Evolutionary conservation across 2,797 vertebrate species (phyloP), one percentile per base, ranked within the genome.

Genomic region (Emys orbicularis): DNA sequence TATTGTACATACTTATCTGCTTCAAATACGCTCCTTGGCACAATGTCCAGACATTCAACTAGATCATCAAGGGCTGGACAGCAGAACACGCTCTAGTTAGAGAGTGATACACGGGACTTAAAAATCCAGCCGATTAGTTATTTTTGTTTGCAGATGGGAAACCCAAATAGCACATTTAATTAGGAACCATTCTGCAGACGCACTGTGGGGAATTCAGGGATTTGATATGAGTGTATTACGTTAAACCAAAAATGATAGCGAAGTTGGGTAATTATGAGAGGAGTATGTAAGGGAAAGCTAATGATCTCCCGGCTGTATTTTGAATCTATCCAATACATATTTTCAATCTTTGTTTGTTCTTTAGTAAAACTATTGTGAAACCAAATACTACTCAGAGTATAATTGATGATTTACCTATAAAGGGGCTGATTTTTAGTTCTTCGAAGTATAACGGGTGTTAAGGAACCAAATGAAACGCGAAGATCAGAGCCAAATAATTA

Each of bases 11-110:
- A 97, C 96, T 98, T 96, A 96, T 96, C 97, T 97, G 97, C 97
- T 95, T 97, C 94, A 95, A 97, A 98, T 98, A 97, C 96, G 94
- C 96, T 94, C 96, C 95, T 96, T 95, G 95, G 96, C 94, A 97
- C 97, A 96, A 95, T 93, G 93, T 96, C 93, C 94, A 86, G 88
- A 96, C 90, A 97, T 96, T 95, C 94, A 97, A 93, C 96, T 94
- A 97, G 97, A 95, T 96, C 95, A 95, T 94, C 95, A 92, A 95
- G 94, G 94, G 84, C 92, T 91, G 95, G 92, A 80, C 86, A 80
- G 94, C 93, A 91, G 89, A 96, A 91, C 91, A 91, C 87, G 88
- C 92, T 93, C 88, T 88, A 95, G 96, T 93, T 93, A 95, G 92
- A 76, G 31, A 93, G 96, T 92, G 93, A 96, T 94, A 96, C 92